A percentile compares a stretch with the other conserved stretches of the same genome.
These are phyloP conservation scores for Parelbella ahira DNA, from an alignment of 2,888 invertebrate genomes.

Conservation along the genomic window DNA sequence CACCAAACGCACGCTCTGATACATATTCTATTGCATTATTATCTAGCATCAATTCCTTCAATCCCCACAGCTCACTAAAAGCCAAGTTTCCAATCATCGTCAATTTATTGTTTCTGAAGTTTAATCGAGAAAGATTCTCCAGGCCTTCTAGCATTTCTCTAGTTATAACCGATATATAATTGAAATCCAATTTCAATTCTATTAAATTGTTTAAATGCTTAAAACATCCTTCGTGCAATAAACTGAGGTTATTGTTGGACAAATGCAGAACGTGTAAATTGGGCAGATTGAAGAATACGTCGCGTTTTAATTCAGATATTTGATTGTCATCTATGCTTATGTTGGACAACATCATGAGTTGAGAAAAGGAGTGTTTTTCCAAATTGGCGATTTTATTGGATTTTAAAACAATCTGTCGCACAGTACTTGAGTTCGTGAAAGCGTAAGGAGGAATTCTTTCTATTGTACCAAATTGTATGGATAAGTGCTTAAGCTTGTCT, in stretches of 20 bases:
- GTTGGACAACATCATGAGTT: slow-evolving; percentile 85
- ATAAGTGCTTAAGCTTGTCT: slow-evolving; percentile 84
- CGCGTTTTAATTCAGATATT: slow-evolving; percentile 86
- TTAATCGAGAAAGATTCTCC: slow-evolving; percentile 85
- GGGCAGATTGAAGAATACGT: slow-evolving; percentile 87
- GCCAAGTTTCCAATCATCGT: slow-evolving; percentile 89
- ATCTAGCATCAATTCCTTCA: slow-evolving; percentile 85
- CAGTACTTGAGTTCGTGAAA: slow-evolving; percentile 87
- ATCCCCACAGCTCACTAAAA: slow-evolving; percentile 87
- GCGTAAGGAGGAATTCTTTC: slow-evolving; percentile 85
- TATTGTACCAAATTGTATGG: slow-evolving; percentile 87
- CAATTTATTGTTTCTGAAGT: slow-evolving; percentile 87
- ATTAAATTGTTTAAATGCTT: slow-evolving; percentile 86
- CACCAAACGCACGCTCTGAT: slow-evolving; percentile 88
- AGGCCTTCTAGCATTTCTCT: slow-evolving; percentile 88
- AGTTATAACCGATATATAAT: slow-evolving; percentile 87
- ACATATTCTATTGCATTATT: slow-evolving; percentile 85
- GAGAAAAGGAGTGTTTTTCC: slow-evolving; percentile 85
- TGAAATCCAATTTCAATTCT: slow-evolving; percentile 88
- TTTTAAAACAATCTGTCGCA: slow-evolving; percentile 84
- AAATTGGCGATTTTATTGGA: slow-evolving; percentile 85
- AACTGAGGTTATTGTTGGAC: slow-evolving; percentile 91
- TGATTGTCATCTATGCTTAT: slow-evolving; percentile 88
- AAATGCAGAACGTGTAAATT: slow-evolving; percentile 86
- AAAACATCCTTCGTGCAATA: slow-evolving; percentile 92